Conservation (phyloP, 2,888 invertebrate genomes). For the Heteromurus nitidus region DNA sequence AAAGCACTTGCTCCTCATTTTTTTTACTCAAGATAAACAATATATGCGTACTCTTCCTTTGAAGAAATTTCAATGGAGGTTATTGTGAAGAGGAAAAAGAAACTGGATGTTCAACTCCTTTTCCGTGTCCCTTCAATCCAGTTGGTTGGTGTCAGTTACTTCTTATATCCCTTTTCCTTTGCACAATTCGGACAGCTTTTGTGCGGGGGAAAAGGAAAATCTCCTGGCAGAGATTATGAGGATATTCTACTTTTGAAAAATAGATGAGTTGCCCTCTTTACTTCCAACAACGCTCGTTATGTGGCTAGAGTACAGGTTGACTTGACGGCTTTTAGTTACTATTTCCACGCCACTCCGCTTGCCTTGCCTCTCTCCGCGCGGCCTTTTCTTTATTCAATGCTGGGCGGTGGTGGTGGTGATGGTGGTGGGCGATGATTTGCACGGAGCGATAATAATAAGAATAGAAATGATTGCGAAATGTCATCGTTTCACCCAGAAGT, state of each 20-base stretch:
- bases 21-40: constrained; percentile 56
- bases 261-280: constrained; percentile 63
- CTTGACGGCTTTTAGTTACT: constrained; percentile 40
- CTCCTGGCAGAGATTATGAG: constrained; percentile 63
- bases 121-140: constrained; percentile 17
- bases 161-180: not conserved
- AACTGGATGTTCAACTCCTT: constrained; percentile 45
- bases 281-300: constrained; percentile 53
- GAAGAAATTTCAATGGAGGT: not conserved
- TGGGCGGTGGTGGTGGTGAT: too few relatives aligned
- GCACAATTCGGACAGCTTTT: constrained; percentile 22
- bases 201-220: constrained; percentile 41
- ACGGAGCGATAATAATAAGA: constrained; percentile 54
- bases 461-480: constrained; percentile 61
- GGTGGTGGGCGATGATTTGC: constrained; percentile 49
- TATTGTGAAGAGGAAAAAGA: not conserved
- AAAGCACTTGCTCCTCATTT: constrained; percentile 58
- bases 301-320: constrained; percentile 26
- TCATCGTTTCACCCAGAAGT: constrained; percentile 43
- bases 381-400: constrained; percentile 13
- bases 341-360: not conserved
- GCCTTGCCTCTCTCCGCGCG: not conserved
- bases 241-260: constrained; percentile 63
- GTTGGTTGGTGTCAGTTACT: constrained; percentile 13
- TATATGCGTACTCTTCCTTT: constrained; percentile 17